Conservation (phyloP, 2,797 vertebrate species). For the Argentina silus region DNA sequence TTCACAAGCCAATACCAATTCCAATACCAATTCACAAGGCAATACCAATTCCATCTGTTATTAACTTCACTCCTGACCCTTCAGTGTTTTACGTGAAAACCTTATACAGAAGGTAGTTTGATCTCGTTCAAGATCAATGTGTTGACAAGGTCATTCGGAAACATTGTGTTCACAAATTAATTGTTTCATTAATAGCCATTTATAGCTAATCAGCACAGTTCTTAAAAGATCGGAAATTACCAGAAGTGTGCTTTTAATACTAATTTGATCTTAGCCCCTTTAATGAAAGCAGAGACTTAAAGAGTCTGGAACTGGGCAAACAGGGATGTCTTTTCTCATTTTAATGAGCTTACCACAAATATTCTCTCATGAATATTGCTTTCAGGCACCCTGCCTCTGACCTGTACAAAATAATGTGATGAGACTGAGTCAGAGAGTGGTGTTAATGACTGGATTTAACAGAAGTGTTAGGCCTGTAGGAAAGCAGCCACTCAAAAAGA, state of each 20-base stretch:
- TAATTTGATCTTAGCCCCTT: slow-evolving; percentile 61
- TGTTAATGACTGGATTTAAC: slow-evolving; percentile 67
- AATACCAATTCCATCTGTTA: background rate
- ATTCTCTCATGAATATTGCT: slow-evolving; percentile 64
- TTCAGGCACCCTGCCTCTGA: slow-evolving; percentile 51
- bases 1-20: slow-evolving; percentile 6
- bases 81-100: background rate
- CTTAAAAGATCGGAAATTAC: slow-evolving; percentile 50
- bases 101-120: background rate
- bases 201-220: slow-evolving; percentile 22
- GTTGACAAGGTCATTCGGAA: background rate
- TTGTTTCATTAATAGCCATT: background rate
- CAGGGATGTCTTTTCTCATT: slow-evolving; percentile 50
- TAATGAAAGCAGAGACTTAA: slow-evolving; percentile 54
- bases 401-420: slow-evolving; percentile 55
- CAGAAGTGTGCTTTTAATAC: slow-evolving; percentile 55
- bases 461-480: slow-evolving; percentile 53
- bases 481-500: slow-evolving; percentile 25
- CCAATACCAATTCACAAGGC: background rate
- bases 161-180: background rate
- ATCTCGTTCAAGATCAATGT: background rate
- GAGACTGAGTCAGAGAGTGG: slow-evolving; percentile 49
- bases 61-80: background rate
- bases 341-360: slow-evolving; percentile 61
- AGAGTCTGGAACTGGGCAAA: slow-evolving; percentile 55